Evolutionary conservation across 2,113 vertebrate genomes (phyloP), one percentile per base, ranked within the genome.

Genomic region (Actenoides lindsayi): DNA sequence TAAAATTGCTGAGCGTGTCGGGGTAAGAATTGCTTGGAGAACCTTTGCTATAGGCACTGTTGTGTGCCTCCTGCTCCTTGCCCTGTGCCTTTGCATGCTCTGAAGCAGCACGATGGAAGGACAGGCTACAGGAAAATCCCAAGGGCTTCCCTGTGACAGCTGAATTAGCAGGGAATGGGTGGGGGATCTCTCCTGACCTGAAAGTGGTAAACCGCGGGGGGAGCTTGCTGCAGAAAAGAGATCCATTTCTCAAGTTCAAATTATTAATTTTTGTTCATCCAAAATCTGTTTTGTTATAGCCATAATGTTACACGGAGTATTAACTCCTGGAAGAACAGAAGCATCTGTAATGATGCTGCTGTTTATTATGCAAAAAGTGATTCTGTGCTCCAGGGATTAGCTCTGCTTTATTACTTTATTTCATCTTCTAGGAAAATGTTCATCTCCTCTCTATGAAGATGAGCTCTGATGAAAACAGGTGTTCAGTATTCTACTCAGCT

Each of bases 271-370:
- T 35, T 41, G 18, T 62, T 6, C 21, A 59, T 33, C 8, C 54
- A 15, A 64, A 78, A 65, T n/a, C 6, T 53, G 11, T 62, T 90
- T 82, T 62, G 8, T 81, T 67, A 41, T 10, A 46, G 33, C 37
- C 33, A 11, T 25, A 53, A 25, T 10, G 16, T 48, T 54, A 50
- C 1, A 1, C 17, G 25, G 69, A 74, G 4, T 25, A 13, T 79
- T 71, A 50, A 78, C 18, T 64, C 37, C 63, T 50, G 56, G 50
- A 93, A 71, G 50, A 50, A 50, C 23, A 67, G 41, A 74, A 67
- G 14, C 15, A 53, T 39, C 10, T 63, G 51, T 23, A 56, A 42
- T 0, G 0, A n/a, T n/a, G 11, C 19, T 54, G 17, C 39, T 77
- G 68, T 53, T 84, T 76, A 19, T 31, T 39, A 71, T 6, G 16